phyloP scores from a whole-genome alignment of 2,113 vertebrate genomes.

The Scytalopus superciliaris region DNA sequence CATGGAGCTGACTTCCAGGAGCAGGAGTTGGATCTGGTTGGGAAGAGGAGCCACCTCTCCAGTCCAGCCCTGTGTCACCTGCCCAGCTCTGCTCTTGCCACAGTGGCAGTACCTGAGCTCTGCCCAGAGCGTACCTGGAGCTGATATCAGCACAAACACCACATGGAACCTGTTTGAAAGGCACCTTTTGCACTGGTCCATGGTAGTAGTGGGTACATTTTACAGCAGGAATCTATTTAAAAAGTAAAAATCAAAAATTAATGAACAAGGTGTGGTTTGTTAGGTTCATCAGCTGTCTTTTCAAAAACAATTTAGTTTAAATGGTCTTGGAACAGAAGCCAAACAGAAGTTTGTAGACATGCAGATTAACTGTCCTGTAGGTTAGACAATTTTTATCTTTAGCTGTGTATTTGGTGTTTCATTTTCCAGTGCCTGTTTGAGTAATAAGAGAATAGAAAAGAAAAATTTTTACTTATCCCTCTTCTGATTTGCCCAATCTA shows the following conservation, averaged over 20 bases:
- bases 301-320: not conserved
- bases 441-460: not conserved
- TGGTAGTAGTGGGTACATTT: not conserved
- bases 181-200: accelerated
- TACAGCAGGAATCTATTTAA: not conserved
- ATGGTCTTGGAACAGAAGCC: not conserved
- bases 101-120: not conserved
- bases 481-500: not conserved
- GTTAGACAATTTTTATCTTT: not conserved
- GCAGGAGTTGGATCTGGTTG: not conserved
- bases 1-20: not conserved
- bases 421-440: not conserved
- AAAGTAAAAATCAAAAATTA: not conserved
- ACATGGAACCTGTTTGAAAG: not conserved
- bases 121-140: accelerated
- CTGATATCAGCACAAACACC: not conserved
- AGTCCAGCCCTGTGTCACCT: not conserved
- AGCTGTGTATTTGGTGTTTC: not conserved
- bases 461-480: not conserved
- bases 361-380: not conserved
- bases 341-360: not conserved
- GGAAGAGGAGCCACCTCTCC: not conserved
- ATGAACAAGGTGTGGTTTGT: not conserved
- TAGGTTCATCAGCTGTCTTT: not conserved
- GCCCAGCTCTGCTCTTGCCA: not conserved